Base-by-base conservation (phyloP, 2,797 vertebrate genomes). In the Emydoidea blandingii region DNA sequence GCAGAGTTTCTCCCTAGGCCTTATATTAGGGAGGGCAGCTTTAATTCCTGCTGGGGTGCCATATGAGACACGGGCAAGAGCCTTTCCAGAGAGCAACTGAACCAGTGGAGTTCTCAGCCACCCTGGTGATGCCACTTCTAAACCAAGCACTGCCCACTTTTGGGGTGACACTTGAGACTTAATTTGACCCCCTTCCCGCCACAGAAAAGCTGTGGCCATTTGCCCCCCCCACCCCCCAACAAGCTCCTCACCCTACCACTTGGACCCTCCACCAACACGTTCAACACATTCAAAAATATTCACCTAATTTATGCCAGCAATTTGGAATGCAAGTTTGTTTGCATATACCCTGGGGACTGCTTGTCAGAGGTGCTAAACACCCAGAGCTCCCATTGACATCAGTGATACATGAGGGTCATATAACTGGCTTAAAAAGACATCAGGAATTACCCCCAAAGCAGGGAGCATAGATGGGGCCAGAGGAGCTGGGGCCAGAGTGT, bases 401-500 rank as follows among this genome's bases (percentile, higher is more conserved):
- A 37, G 37, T 59, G 57, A 21, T 85, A 37, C 12, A 78, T 31
- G 12, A 72, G 34, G 7, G 62, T 65, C 62, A 65, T 34, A 65
- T 18, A 81, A 8, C 15, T 12, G 4, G 5, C 83, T 87, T 88
- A 49, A 15, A 92, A 90, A 85, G 80, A 16, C 9, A 12, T 12
- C 5, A 6, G 37, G 88, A 56, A 62, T 27, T 92, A n/a, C 8
- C 85, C 47, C 74, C 18, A 41, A 1, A 84, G 84, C 87, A 65
- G 54, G 23, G 80, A 21, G 83, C n/a, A 34, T 4, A 23, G 50
- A 47, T 92, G 52, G 86, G 93, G 50, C 18, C 44, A 78, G 34
- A 90, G 79, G 89, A 91, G 65, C 52, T 59, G 49, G 56, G 94
- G 65, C 34, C n/a, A 72, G 81, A 49, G n/a, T 78, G 47, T 68